Percentiles rank a stretch among this genome's conserved stretches.
phyloP scores from a whole-genome alignment of 2,888 invertebrate genomes.

The Tortrix viridana region DNA sequence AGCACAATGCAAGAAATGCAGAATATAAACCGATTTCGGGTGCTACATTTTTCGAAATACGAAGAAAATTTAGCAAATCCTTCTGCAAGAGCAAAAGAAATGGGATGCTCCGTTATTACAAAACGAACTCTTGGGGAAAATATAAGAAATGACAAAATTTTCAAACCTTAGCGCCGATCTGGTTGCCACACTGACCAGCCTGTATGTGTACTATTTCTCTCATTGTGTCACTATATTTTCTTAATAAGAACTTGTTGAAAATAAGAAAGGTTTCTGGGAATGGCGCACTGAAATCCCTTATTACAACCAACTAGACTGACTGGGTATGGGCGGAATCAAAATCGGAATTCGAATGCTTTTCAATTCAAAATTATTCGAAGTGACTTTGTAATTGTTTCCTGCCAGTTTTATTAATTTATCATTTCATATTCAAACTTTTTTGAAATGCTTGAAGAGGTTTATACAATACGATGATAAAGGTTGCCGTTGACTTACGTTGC shows the following conservation, averaged over 20 bases:
- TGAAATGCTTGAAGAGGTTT: no score
- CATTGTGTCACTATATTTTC: slow-evolving; percentile 77
- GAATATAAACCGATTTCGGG: no score
- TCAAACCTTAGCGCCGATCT: slow-evolving; percentile 78
- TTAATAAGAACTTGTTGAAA: slow-evolving; percentile 45
- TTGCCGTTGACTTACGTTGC: no score
- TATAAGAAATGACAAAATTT: background rate
- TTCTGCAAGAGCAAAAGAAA: no score
- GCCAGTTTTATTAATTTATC: background rate
- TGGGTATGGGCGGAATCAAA: slow-evolving; percentile 57
- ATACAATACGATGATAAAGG: no score
- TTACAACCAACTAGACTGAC: slow-evolving; percentile 63
- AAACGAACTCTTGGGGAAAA: no score
- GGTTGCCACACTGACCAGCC: slow-evolving; percentile 90
- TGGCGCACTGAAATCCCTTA: slow-evolving; percentile 45
- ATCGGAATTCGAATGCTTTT: slow-evolving; percentile 9
- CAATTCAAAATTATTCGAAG: slow-evolving; percentile 6
- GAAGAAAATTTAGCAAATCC: no score
- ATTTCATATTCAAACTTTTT: background rate
- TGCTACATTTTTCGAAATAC: no score
- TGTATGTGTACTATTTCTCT: slow-evolving; percentile 92
- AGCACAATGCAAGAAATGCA: no score
- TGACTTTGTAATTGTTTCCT: background rate
- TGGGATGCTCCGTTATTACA: no score
- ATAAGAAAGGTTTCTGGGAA: slow-evolving; percentile 33